Evolutionary conservation across 2,797 vertebrate species (phyloP).

Genomic region (Onychomys leucogaster): DNA sequence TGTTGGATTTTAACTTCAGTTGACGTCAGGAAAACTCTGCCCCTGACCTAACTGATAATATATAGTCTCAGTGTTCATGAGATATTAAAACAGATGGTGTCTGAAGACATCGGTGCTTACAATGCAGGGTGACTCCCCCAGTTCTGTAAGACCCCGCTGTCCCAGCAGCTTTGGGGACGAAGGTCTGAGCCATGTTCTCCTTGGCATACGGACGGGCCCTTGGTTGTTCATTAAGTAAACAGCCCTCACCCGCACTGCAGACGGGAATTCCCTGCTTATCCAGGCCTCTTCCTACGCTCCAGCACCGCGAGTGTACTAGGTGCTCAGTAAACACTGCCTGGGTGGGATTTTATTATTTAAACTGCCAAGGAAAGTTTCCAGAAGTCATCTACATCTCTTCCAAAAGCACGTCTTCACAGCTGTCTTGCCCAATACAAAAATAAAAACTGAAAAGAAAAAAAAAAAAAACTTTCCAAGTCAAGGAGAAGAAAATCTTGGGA

Average conservation of each 20-base stretch:
- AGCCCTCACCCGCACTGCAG: constrained; percentile 12
- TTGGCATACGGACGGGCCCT: background rate
- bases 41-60: background rate
- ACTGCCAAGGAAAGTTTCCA: constrained; percentile 48
- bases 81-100: constrained; percentile 1
- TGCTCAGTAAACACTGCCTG: constrained; percentile 56
- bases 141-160: background rate
- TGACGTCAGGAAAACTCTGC: background rate
- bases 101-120: background rate
- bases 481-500: background rate
- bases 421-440: constrained; percentile 34
- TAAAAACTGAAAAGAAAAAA: background rate
- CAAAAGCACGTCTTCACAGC: constrained; percentile 24
- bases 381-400: constrained; percentile 16
- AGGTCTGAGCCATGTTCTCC: constrained; percentile 58
- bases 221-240: constrained; percentile 50
- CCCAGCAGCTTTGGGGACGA: background rate
- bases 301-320: constrained; percentile 16
- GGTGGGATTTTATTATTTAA: constrained; percentile 20
- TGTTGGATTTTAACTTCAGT: constrained; percentile 8
- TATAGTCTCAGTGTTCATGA: background rate
- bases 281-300: background rate
- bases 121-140: background rate
- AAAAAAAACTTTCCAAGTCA: constrained; percentile 39
- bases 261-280: constrained; percentile 32